Evolutionary conservation across 37 sponge, comb jelly and placozoan genomes (phyloP).

Genomic region (Hexactinellida sp.): DNA sequence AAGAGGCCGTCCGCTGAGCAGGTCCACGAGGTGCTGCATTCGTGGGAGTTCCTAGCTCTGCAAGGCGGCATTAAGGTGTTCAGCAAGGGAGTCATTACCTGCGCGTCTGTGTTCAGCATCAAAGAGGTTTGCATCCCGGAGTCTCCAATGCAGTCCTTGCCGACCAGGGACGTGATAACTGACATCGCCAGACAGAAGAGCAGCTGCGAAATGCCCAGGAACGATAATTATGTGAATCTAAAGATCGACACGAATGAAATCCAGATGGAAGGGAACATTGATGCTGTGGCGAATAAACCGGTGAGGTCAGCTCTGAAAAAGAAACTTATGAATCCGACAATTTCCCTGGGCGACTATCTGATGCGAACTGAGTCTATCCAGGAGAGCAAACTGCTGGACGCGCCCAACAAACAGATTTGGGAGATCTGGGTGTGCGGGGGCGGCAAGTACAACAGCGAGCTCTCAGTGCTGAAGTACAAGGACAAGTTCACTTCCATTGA

Average conservation of each 20-base stretch:
- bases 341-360: neutral
- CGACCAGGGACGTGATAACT: neutral
- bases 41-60: neutral
- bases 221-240: neutral
- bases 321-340: neutral
- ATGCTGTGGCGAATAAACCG: neutral
- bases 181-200: neutral
- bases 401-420: neutral
- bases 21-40: slow-evolving; percentile 22
- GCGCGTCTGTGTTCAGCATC: neutral
- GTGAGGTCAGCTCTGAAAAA: neutral
- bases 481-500: slow-evolving; percentile 1
- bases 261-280: neutral
- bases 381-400: neutral
- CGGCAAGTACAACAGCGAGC: neutral
- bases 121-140: neutral
- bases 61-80: neutral
- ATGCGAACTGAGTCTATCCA: neutral
- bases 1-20: slow-evolving; percentile 43
- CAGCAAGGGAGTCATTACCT: neutral
- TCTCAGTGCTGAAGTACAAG: neutral
- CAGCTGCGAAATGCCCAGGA: neutral
- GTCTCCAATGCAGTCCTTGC: neutral
- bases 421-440: slow-evolving; percentile 2
- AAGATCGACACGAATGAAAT: neutral